Conservation (phyloP, 2,888 invertebrate species). For the Aleiodes testaceus region DNA sequence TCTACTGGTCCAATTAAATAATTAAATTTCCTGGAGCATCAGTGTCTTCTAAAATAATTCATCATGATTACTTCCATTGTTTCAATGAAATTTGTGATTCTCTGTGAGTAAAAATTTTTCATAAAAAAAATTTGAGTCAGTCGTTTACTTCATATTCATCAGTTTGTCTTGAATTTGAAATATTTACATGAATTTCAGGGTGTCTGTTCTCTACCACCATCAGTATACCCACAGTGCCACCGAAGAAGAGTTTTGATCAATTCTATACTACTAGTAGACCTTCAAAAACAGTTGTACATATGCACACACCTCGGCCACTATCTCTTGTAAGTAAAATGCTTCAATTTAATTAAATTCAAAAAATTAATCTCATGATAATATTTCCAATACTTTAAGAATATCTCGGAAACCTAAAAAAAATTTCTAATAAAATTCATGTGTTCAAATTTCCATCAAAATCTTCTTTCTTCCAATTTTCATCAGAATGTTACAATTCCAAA, state of each 20-base stretch:
- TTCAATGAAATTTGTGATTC: slow-evolving; percentile 58
- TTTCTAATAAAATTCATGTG: no score
- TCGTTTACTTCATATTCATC: background rate
- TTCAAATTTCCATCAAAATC: no score
- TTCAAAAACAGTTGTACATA: slow-evolving; percentile 54
- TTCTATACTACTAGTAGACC: slow-evolving; percentile 61
- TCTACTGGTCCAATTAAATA: slow-evolving; percentile 31
- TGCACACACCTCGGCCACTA: slow-evolving; percentile 34
- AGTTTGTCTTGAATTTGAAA: background rate
- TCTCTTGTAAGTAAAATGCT: slow-evolving; percentile 21
- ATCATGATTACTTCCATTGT: slow-evolving; percentile 59
- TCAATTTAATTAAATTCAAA: background rate
- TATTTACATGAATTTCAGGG: slow-evolving; percentile 52
- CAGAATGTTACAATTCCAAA: no score
- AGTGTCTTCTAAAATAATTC: slow-evolving; percentile 31
- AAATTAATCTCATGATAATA: background rate
- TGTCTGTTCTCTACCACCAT: slow-evolving; percentile 63
- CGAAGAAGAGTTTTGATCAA: slow-evolving; percentile 57
- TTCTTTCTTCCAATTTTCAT: no score
- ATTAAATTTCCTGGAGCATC: slow-evolving; percentile 5
- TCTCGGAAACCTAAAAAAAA: background rate
- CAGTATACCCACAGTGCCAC: slow-evolving; percentile 59
- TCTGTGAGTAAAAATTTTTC: slow-evolving; percentile 60
- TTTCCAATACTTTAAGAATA: background rate
- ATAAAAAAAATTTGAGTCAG: background rate